phyloP scores from a whole-genome alignment of 2,113 vertebrate genomes.

The Mesitornis unicolor region DNA sequence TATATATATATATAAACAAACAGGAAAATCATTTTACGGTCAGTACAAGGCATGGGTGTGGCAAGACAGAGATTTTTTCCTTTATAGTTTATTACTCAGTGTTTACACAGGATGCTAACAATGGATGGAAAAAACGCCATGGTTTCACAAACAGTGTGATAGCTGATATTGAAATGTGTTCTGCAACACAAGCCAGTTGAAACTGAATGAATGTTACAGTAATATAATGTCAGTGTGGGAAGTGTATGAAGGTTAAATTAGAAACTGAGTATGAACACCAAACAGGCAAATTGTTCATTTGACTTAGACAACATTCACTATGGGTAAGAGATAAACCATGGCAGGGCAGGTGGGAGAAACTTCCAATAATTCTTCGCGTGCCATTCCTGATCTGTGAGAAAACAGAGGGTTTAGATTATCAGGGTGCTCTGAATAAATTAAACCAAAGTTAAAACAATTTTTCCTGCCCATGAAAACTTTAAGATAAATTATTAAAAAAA shows the following conservation, averaged over 20 bases:
- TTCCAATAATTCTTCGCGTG: not conserved
- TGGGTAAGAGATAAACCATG: not conserved
- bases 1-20: not conserved
- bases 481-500: not conserved
- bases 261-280: not conserved
- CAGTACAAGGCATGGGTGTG: not conserved
- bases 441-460: not conserved
- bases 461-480: not conserved
- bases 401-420: not conserved
- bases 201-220: not conserved
- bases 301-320: not conserved
- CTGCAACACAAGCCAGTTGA: not conserved
- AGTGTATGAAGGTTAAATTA: not conserved
- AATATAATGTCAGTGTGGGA: not conserved
- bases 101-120: not conserved
- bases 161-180: not conserved
- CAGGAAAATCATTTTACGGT: rapidly evolving
- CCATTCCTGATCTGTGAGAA: not conserved
- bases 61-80: not conserved
- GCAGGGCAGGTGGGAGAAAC: not conserved
- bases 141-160: no score
- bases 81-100: not conserved
- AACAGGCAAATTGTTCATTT: not conserved
- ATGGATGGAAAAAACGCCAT: not conserved
- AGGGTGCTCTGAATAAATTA: not conserved